Conservation (phyloP, 2,113 vertebrate genomes). For the Struthidea cinerea region DNA sequence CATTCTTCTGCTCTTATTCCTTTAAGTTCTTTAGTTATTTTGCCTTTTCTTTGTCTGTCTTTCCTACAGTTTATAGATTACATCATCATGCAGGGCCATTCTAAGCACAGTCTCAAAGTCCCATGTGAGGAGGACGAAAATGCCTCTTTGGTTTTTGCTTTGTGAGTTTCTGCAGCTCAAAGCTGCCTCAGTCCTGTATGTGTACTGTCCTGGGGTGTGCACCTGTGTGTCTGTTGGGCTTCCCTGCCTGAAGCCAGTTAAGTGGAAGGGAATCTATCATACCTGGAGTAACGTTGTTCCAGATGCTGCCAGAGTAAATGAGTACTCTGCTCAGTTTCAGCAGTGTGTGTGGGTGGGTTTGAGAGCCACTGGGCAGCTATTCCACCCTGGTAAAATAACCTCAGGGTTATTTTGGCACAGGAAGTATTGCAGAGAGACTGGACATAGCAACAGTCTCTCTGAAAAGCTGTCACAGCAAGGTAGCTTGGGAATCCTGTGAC, state of each 20-base stretch:
- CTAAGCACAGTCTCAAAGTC: background rate
- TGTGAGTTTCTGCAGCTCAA: background rate
- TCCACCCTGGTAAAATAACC: background rate
- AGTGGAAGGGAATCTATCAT: background rate
- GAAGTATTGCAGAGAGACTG: background rate
- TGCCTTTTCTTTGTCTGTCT: background rate
- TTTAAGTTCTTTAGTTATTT: background rate
- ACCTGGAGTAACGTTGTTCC: background rate
- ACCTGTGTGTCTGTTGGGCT: background rate
- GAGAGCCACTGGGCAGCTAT: background rate
- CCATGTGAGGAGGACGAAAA: background rate
- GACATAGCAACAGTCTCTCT: background rate
- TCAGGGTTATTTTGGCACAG: background rate
- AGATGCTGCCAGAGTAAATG: background rate
- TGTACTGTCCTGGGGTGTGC: background rate
- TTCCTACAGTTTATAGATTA: background rate
- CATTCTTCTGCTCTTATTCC: background rate
- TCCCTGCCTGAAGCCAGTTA: background rate
- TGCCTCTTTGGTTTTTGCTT: background rate
- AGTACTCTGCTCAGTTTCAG: background rate
- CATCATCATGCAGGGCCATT: background rate
- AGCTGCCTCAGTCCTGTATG: background rate
- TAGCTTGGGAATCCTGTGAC: background rate
- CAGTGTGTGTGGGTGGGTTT: background rate
- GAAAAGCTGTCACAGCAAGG: background rate